Evolutionary conservation across 2,888 invertebrate genomes (phyloP), one percentile per base, ranked within the genome.

Genomic region (Drosophila recens): DNA sequence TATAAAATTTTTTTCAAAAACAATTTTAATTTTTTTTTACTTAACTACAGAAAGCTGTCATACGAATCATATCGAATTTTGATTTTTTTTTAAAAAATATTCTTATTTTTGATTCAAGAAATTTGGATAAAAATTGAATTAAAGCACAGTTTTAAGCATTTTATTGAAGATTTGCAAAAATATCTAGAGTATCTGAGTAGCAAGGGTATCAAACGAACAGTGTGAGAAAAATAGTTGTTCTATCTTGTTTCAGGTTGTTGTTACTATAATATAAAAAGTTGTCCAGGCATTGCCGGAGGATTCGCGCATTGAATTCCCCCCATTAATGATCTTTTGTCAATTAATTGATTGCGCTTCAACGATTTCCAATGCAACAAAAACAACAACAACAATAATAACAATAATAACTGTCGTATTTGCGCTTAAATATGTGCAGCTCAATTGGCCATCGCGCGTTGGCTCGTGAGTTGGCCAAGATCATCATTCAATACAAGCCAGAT

Each of bases 391-490:
- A 48, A 30, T 3, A 52, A 45, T 62, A 86, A 82, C 76, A 79
- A 86, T 79, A 86, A 84, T 84, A 85, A 85, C 84, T 85, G 88
- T 85, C 84, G 87, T 85, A 88, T 79, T 85, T 83, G 79, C 75
- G 81, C 88, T 87, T 87, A 87, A 83, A 87, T 83, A 83, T 83
- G 87, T 84, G 79, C 82, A 73, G 73, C 79, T 83, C 75, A 75
- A 75, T 78, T 77, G 78, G 73, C 77, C 61, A 65, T 20, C 69
- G 6, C 38, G 13, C 38, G 8, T n/a, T 38, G 70, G 69, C 74
- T 65, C 62, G 53, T 56, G 59, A 49, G 34, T 52, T 79, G 67
- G 67, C 64, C 75, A 77, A 67, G 72, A 75, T 75, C 68, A 80
- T 58, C 67, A 40, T 48, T 57, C 53, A 61, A 40, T 48, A 48